phyloP scores from a whole-genome alignment of 2,888 invertebrate genomes.

The Psylliodes chrysocephalus region DNA sequence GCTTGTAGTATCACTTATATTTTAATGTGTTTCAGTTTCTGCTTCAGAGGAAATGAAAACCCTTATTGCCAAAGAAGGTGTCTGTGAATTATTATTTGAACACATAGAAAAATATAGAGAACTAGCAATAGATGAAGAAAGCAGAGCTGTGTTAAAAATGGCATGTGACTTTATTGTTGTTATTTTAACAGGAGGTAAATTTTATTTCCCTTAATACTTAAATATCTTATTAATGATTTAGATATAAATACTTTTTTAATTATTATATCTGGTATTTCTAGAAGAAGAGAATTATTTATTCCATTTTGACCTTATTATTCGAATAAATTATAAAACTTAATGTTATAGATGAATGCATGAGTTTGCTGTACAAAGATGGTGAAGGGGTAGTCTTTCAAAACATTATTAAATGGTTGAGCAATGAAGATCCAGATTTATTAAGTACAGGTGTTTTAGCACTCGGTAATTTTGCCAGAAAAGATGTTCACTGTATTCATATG shows the following conservation, averaged over 20 bases:
- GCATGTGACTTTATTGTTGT: conserved; percentile 88
- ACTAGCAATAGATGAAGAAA: conserved; percentile 72
- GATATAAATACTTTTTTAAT: too few relatives aligned
- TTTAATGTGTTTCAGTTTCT: too few relatives aligned
- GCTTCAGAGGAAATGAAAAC: conserved; percentile 80
- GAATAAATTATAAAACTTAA: too few relatives aligned
- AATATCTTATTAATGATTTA: too few relatives aligned
- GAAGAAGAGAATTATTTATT: too few relatives aligned
- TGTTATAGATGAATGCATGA: conserved; percentile 85
- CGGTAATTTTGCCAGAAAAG: conserved; percentile 90
- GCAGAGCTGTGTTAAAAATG: conserved; percentile 78
- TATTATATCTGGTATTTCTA: too few relatives aligned
- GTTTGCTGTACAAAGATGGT: conserved; percentile 80
- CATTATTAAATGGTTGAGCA: conserved; percentile 82
- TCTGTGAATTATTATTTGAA: conserved; percentile 79
- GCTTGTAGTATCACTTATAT: too few relatives aligned
- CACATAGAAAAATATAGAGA: conserved; percentile 77
- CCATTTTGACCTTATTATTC: too few relatives aligned
- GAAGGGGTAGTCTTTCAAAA: conserved; percentile 77
- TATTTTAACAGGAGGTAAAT: conserved; percentile 84
- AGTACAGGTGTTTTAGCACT: conserved; percentile 87
- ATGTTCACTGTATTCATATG: conserved; percentile 85
- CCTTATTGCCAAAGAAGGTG: conserved; percentile 78
- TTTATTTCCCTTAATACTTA: too few relatives aligned
- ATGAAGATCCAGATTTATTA: conserved; percentile 77